These are phyloP conservation scores for Hyphantria cunea DNA, from an alignment of 1,140 invertebrate genomes.

Conservation along the genomic window DNA sequence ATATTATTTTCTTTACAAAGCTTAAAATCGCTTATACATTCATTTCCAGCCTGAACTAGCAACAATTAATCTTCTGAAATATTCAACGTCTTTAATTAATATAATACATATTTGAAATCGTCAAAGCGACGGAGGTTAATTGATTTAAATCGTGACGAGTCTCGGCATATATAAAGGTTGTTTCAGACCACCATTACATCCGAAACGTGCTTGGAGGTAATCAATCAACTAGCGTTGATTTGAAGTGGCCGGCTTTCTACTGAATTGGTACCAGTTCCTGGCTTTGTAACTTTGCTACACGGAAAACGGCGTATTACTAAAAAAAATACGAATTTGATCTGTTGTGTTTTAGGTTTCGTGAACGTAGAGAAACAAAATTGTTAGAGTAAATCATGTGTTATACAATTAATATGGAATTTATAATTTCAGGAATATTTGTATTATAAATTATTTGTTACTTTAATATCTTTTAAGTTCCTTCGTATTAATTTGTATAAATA, in stretches of 20 bases:
- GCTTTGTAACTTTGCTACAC: background rate
- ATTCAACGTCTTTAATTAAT: conserved; percentile 7
- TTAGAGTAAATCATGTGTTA: too few relatives aligned
- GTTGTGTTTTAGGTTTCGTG: too few relatives aligned
- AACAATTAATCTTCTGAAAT: conserved; percentile 17
- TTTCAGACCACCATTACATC: conserved; percentile 13
- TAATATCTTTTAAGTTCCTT: too few relatives aligned
- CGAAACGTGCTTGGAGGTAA: conserved; percentile 16
- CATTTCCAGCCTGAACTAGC: background rate
- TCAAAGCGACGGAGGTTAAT: background rate
- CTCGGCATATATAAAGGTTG: background rate
- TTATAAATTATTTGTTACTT: too few relatives aligned
- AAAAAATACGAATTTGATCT: conserved; percentile 12
- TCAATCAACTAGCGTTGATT: conserved; percentile 20
- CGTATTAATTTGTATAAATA: too few relatives aligned
- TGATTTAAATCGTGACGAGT: conserved; percentile 3
- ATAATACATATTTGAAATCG: conserved; percentile 8
- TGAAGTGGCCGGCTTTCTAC: conserved; percentile 14
- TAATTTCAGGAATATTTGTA: too few relatives aligned
- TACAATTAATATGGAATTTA: too few relatives aligned
- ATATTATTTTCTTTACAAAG: too few relatives aligned
- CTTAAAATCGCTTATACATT: too few relatives aligned
- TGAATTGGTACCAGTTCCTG: conserved; percentile 1
- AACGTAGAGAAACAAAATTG: too few relatives aligned
- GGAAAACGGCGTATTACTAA: conserved; percentile 5